Base-by-base conservation (phyloP, 1,140 invertebrate species). In the Microplitis demolitor region DNA sequence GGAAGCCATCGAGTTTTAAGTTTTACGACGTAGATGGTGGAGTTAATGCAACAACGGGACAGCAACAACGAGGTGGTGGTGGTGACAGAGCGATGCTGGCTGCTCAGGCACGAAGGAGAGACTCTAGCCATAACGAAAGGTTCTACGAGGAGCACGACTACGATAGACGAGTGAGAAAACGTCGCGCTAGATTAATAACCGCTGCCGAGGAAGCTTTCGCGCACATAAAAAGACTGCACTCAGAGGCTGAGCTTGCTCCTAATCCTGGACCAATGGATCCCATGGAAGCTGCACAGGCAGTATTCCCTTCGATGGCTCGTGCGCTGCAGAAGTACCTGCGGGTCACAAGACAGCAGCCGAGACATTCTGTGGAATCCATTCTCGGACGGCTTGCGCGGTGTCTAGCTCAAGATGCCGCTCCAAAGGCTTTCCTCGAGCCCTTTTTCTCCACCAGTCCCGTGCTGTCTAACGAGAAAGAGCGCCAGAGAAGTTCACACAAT, bases 91-190 rank as follows among this genome's bases (percentile, higher is more conserved):
- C 92, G 9, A 90, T 93, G 72, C 85, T 94, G 71, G 91, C 92
- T 4, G 90, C 91, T 0, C 92, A 93, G 82, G 89, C 92, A 0
- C 89, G 95, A 14, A 90, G 95, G 31, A 90, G 96, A 79, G 95
- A 95, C 77, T 92, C 92, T 4, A 95, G 95, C 78, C 97, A 98
- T 87, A 98, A 98, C 85, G 97, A 99, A 85, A 89, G 96, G 14
- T 98, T 99, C 84, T 98, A 99, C 83, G 97, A 98, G 85, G 97
- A 99, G 85, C 95, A 97, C 81, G 97, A 99, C 86, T 98, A 98
- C 82, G 97, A 98, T 77, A 89, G 97, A 61, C 88, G 97, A 60
- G 96, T 99, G 14, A 90, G 94, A 69, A 99, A 99, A 84, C 88
- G 98, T 0, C 90, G 92, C 78, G 96, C 97, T 3, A 88, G 97